Conservation (phyloP, 2,113 vertebrate species). For the Chaenogobius annularis region DNA sequence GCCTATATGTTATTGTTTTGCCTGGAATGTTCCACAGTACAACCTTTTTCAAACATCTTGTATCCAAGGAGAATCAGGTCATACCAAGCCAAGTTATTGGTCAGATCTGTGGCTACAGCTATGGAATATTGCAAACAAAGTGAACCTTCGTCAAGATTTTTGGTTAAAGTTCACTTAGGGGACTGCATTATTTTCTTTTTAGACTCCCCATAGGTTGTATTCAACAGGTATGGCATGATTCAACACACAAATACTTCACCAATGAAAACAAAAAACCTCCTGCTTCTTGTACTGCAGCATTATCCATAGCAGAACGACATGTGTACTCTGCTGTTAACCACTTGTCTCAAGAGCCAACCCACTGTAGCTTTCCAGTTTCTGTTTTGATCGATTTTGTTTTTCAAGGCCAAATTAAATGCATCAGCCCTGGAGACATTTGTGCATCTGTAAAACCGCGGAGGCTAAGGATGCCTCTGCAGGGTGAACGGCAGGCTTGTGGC, state of each 20-base stretch:
- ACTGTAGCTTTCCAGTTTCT: conserved; percentile 15
- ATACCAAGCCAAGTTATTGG: background rate
- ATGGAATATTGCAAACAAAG: too few relatives aligned
- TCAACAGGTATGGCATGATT: background rate
- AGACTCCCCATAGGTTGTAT: background rate
- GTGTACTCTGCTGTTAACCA: conserved; percentile 21
- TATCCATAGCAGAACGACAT: background rate
- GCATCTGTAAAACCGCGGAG: conserved; percentile 44
- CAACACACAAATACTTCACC: background rate
- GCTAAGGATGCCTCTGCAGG: conserved; percentile 40
- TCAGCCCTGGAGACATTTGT: conserved; percentile 34
- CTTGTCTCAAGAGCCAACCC: conserved; percentile 49
- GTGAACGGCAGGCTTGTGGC: conserved; percentile 54
- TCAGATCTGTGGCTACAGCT: too few relatives aligned
- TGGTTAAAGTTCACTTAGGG: background rate
- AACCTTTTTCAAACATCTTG: too few relatives aligned
- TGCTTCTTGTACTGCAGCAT: background rate
- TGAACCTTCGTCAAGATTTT: background rate
- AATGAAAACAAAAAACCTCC: background rate
- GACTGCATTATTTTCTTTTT: background rate
- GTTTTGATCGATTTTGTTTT: conserved; percentile 45
- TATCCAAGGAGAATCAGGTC: too few relatives aligned
- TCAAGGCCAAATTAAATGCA: conserved; percentile 52
- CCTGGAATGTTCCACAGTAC: too few relatives aligned
- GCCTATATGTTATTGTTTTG: too few relatives aligned